These are phyloP conservation scores for Cottus gobio DNA, from an alignment of 2,113 vertebrate genomes.

Conservation along the genomic window DNA sequence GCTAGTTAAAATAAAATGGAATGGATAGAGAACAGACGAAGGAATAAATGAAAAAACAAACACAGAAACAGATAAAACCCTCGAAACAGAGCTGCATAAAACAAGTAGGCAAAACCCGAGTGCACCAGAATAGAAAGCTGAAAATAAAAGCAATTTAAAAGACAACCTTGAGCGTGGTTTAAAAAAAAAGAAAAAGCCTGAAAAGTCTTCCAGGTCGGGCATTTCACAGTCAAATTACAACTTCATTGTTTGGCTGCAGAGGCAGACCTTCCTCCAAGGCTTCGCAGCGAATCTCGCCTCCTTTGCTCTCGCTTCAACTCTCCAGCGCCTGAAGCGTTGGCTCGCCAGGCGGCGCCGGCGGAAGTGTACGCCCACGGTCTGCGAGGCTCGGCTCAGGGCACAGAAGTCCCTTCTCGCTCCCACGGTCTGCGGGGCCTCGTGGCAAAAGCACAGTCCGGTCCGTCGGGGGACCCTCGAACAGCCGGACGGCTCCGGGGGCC, in stretches of 20 bases:
- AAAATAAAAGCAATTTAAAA: conserved; percentile 44
- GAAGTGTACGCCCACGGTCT: conserved; percentile 14
- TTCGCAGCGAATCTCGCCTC: conserved; percentile 24
- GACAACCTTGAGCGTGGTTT: background rate
- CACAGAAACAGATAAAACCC: conserved; percentile 23
- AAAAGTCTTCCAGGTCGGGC: background rate
- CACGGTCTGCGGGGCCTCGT: conserved; percentile 22
- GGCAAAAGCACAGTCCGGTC: conserved; percentile 55
- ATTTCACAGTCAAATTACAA: conserved; percentile 4
- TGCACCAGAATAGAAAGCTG: conserved; percentile 2
- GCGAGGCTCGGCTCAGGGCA: conserved; percentile 39
- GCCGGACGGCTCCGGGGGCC: conserved; percentile 38
- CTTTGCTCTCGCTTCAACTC: conserved; percentile 26
- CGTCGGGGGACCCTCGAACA: conserved; percentile 42
- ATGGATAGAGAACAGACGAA: conserved; percentile 12
- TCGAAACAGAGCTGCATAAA: conserved; percentile 1
- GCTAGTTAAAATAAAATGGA: conserved; percentile 36
- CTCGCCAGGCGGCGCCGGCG: conserved; percentile 31
- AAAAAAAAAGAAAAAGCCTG: background rate
- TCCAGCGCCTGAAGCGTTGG: conserved; percentile 28
- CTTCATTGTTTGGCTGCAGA: conserved; percentile 31
- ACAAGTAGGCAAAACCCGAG: background rate
- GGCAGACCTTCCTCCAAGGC: conserved; percentile 34
- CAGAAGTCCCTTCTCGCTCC: conserved; percentile 17
- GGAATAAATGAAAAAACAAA: conserved; percentile 16